phyloP scores from a whole-genome alignment of 2,113 vertebrate species.

The Gnathonemus longibarbis region DNA sequence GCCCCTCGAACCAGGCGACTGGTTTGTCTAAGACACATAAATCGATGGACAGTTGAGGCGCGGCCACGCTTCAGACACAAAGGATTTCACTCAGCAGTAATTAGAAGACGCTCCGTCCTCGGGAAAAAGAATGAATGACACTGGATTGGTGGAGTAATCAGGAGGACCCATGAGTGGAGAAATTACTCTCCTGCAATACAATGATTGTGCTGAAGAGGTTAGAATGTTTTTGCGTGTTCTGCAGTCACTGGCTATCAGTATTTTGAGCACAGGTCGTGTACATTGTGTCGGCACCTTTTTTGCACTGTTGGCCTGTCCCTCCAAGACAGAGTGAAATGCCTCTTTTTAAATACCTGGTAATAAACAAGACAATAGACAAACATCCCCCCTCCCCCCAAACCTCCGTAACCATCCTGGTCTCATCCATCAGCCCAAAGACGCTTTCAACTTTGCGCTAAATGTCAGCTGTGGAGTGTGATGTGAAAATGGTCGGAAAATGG shows the following conservation, averaged over 20 bases:
- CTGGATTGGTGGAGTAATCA: background rate
- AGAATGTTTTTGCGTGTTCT: constrained; percentile 17
- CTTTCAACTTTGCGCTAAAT: constrained; percentile 31
- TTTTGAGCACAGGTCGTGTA: constrained; percentile 57
- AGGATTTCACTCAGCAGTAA: background rate
- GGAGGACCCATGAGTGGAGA: background rate
- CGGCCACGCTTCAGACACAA: background rate
- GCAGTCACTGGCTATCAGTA: constrained; percentile 46
- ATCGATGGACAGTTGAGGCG: background rate
- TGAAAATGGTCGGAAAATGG: constrained; percentile 16
- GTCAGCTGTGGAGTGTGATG: constrained; percentile 23
- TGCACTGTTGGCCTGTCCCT: constrained; percentile 25
- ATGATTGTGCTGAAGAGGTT: constrained; percentile 23
- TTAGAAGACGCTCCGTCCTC: background rate
- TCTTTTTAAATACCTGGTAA: constrained; percentile 10
- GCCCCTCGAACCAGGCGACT: background rate
- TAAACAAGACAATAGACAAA: constrained; percentile 12
- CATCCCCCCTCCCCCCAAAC: background rate
- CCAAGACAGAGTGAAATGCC: constrained; percentile 28
- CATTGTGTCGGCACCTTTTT: constrained; percentile 39
- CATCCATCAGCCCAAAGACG: constrained; percentile 32
- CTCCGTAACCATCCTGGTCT: background rate
- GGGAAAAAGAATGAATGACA: background rate
- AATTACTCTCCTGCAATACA: constrained; percentile 10
- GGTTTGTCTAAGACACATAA: constrained; percentile 11